These are phyloP conservation scores for pig (Sus scrofa) DNA, from an alignment of 2,113 vertebrate genomes.

Conservation along the genomic window DNA sequence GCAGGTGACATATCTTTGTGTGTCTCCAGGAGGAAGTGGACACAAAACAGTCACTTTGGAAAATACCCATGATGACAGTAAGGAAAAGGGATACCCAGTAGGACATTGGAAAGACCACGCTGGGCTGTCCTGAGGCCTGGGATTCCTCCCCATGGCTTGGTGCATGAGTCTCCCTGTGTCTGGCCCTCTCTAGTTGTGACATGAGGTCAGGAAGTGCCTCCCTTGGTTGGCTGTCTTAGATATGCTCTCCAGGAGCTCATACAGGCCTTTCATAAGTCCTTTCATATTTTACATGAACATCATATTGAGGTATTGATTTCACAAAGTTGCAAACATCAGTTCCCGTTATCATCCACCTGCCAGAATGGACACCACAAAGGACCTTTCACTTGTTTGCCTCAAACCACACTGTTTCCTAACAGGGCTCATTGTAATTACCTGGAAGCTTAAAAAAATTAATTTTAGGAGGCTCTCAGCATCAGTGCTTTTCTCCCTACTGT, in stretches of 20 bases:
- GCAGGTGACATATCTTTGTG: neutral
- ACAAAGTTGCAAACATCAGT: neutral
- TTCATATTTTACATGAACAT: neutral
- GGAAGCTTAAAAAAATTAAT: neutral
- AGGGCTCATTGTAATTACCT: neutral
- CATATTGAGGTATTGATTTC: neutral
- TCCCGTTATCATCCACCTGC: neutral
- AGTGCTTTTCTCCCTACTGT: neutral
- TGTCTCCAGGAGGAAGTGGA: neutral
- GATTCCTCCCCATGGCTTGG: neutral
- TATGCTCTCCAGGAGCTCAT: neutral
- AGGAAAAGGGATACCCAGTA: neutral
- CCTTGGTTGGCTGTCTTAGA: neutral
- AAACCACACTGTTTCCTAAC: neutral
- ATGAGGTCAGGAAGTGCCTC: neutral
- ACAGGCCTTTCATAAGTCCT: neutral
- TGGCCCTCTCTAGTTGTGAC: neutral
- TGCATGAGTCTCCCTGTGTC: neutral
- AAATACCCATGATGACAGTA: neutral
- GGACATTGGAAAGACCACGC: fast-evolving
- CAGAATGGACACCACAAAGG: neutral
- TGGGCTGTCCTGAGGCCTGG: neutral
- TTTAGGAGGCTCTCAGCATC: too few relatives aligned
- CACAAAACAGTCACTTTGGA: neutral
- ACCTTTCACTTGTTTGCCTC: neutral